Evolutionary conservation across 2,888 invertebrate species (phyloP).

Genomic region (Drosophila nigritarsus): DNA sequence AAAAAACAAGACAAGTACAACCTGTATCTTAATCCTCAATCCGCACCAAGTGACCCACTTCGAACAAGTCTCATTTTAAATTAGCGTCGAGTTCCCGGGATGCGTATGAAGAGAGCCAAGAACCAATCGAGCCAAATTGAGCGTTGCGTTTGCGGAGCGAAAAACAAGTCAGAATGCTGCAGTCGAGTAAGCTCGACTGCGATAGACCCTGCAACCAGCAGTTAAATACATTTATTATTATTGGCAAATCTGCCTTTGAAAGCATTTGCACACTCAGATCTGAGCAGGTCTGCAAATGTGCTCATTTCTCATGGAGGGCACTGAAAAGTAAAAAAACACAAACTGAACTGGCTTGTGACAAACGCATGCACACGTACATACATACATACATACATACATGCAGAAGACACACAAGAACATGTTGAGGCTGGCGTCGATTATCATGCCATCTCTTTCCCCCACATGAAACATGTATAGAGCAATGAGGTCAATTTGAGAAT

Average conservation of each 20-base stretch:
- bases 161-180: background rate
- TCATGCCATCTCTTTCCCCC: background rate
- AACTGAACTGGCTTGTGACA: background rate
- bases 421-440: background rate
- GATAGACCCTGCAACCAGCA: background rate
- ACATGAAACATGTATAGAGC: background rate
- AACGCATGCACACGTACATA: background rate
- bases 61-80: background rate
- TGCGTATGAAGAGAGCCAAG: slow-evolving; percentile 17
- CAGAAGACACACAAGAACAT: background rate
- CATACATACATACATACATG: background rate
- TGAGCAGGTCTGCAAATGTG: background rate
- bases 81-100: slow-evolving; percentile 27
- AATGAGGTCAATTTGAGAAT: background rate
- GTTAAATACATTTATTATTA: background rate
- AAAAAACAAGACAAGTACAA: slow-evolving; percentile 20
- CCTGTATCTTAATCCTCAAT: slow-evolving; percentile 33
- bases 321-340: background rate
- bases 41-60: background rate
- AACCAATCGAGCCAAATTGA: slow-evolving; percentile 4
- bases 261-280: background rate
- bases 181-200: background rate
- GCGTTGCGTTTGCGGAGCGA: slow-evolving; percentile 12
- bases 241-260: background rate
- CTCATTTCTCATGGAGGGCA: background rate